Evolutionary conservation across 2,797 vertebrate genomes (phyloP).

Genomic region (Agapornis canus): DNA sequence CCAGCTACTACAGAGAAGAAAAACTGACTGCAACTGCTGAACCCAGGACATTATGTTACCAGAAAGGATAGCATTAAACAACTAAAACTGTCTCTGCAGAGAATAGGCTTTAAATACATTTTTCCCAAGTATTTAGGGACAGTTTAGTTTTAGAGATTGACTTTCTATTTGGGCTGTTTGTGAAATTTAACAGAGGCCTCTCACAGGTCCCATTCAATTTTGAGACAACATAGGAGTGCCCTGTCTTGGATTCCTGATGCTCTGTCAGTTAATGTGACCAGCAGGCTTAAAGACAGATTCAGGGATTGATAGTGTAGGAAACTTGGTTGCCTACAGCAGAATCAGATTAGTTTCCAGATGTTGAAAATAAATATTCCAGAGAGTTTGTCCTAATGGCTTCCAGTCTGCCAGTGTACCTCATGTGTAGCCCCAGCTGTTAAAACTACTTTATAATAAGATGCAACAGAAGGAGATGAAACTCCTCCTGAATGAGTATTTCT

Average conservation of each 20-base stretch:
- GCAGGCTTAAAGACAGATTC: background rate
- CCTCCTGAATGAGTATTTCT: constrained; percentile 31
- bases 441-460: background rate
- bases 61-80: background rate
- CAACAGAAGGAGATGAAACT: constrained; percentile 30
- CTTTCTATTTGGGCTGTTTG: background rate
- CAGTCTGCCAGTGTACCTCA: background rate
- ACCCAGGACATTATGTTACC: too few species aligned
- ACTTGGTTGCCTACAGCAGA: background rate
- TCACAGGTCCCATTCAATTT: fast-evolving
- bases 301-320: background rate
- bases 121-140: background rate
- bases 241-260: fast-evolving
- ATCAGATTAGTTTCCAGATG: background rate
- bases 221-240: background rate
- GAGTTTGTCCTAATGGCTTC: constrained; percentile 1
- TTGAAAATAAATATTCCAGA: constrained; percentile 29
- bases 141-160: background rate
- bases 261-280: background rate
- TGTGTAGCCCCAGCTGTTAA: constrained; percentile 48
- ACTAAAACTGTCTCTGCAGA: background rate
- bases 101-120: background rate
- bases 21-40: too few species aligned
- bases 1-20: too few species aligned
- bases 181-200: background rate